Percentiles rank a stretch among this genome's conserved stretches.
These are phyloP conservation scores for Nipponacmea schrenckii DNA, from an alignment of 2,888 invertebrate species.

Conservation along the genomic window DNA sequence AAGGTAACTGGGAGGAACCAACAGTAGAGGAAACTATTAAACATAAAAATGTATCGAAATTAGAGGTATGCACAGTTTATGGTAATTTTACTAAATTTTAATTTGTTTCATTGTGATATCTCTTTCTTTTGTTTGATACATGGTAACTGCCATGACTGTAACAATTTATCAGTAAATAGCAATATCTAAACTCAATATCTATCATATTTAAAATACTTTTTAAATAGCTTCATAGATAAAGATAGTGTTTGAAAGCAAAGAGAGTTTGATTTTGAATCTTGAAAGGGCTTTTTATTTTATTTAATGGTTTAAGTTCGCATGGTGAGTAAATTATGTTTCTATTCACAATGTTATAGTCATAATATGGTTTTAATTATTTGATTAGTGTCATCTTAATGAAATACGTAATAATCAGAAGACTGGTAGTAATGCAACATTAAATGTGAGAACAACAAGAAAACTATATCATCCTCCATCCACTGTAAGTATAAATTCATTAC, in stretches of 20 bases:
- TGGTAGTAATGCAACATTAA: constrained; percentile 32
- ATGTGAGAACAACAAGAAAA: constrained; percentile 45
- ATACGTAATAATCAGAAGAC: constrained; percentile 57
- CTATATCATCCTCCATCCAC: constrained; percentile 63
- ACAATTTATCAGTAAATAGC: no score
- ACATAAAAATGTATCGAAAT: constrained; percentile 63
- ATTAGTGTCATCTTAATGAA: constrained; percentile 59
- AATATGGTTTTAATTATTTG: not conserved
- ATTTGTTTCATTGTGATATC: not conserved
- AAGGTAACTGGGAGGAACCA: constrained; percentile 65
- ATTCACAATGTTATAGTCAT: no score
- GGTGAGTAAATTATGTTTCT: no score
- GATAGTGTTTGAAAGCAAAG: no score
- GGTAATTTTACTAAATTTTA: not conserved
- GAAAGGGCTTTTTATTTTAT: no score
- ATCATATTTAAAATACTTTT: no score
- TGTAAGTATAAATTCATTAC: constrained; percentile 37
- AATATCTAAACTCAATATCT: not conserved
- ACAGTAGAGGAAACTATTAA: constrained; percentile 62
- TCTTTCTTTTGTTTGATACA: not conserved
- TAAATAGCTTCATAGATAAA: no score
- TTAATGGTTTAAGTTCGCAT: no score
- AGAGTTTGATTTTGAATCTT: no score
- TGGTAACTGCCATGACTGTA: no score
- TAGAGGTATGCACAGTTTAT: constrained; percentile 50